Conservation (phyloP, 2,888 invertebrate species). For the Patella pellucida region DNA sequence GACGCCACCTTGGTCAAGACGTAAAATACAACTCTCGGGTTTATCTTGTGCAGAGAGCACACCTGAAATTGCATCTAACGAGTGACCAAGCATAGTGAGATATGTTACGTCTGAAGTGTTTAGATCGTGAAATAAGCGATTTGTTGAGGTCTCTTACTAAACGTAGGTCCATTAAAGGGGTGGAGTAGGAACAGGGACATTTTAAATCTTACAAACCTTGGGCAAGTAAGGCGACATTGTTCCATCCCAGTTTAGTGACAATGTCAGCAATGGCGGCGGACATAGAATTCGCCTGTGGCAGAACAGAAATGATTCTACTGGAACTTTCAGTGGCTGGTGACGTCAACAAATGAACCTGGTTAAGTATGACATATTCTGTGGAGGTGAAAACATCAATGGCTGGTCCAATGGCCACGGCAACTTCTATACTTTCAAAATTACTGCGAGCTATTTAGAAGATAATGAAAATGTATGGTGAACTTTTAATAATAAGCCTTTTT, state of each 20-base stretch:
- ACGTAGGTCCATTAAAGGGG: too few species aligned
- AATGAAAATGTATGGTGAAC: background rate
- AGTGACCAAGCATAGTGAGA: too few species aligned
- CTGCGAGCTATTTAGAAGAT: slow-evolving; percentile 45
- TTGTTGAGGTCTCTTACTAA: too few species aligned
- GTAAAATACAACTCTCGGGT: too few species aligned
- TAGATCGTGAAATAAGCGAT: too few species aligned
- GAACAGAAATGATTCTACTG: slow-evolving; percentile 48
- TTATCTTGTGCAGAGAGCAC: too few species aligned
- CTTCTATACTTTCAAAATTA: slow-evolving; percentile 40
- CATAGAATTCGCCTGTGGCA: slow-evolving; percentile 54
- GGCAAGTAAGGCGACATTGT: slow-evolving; percentile 57
- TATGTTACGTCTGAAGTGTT: too few species aligned
- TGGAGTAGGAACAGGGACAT: too few species aligned
- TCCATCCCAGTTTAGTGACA: slow-evolving; percentile 48
- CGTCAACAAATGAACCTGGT: slow-evolving; percentile 57
- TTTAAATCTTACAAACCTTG: slow-evolving; percentile 44
- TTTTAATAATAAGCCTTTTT: background rate
- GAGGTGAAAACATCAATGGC: slow-evolving; percentile 63
- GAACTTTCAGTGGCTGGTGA: slow-evolving; percentile 45
- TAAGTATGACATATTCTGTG: slow-evolving; percentile 57
- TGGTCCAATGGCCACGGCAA: slow-evolving; percentile 59
- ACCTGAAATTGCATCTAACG: too few species aligned
- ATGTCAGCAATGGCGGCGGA: slow-evolving; percentile 52
- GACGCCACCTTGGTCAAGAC: too few species aligned